Evolutionary conservation across 1,140 invertebrate species (phyloP), one percentile per base, ranked within the genome.

Genomic region (Solenopsis invicta): DNA sequence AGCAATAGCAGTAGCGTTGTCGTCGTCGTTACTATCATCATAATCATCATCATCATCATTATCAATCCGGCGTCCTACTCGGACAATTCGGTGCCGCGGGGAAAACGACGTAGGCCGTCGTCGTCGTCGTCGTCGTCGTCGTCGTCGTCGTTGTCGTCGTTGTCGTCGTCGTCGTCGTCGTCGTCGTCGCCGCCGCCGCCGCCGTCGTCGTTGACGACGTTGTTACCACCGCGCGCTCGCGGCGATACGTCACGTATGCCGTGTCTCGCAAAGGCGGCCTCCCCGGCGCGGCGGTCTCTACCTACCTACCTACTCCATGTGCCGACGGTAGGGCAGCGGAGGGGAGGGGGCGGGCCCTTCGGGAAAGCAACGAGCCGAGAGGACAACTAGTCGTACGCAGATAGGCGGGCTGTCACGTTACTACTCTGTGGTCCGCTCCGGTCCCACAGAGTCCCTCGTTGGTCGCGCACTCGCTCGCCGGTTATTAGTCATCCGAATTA

Each of bases 351-450:
- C 66, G 66, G 86, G 91, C 92, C 91, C 91, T 92, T 91, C 86
- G 89, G 88, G 86, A 91, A 92, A 88, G 85, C 90, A 89, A 86
- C 88, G 88, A 89, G 84, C 34, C 86, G 88, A 91, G 88, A 89
- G 89, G 90, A 91, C 90, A 89, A 90, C 91, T 94, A 95, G 94
- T 95, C 91, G 92, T 91, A 92, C 90, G 91, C 92, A 90, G 93
- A 94, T 92, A 92, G 91, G 84, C 92, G 90, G 90, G 89, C 89
- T 91, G 93, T 93, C 85, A 90, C 89, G 93, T 90, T 88, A 87
- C 13, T 41, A 61, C 37, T 29, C 29, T 6, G 41, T 8, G 82
- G 4, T 75, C 75, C 45, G 21, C 41, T 74, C 54, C 54, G 69
- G 29, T 80, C 29, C n/a, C 29, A 62, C 29, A 62, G 61, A 64